These are phyloP conservation scores for Hephaestus fuliginosus DNA, from an alignment of 2,797 vertebrate genomes.

Conservation along the genomic window DNA sequence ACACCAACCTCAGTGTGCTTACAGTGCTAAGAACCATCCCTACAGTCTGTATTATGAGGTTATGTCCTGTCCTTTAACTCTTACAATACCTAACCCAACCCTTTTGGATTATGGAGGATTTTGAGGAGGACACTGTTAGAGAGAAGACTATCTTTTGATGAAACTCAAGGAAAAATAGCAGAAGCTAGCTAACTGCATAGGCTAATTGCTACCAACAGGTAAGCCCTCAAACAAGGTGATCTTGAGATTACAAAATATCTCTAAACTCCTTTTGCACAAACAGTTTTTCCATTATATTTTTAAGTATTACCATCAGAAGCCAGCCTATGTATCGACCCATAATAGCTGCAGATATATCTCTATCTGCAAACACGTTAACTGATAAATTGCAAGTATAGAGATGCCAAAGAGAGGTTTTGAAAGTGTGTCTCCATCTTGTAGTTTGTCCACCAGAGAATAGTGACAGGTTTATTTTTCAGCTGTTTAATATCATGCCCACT, in stretches of 20 bases:
- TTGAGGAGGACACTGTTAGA: neutral
- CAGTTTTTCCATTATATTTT: neutral
- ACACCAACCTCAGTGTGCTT: neutral
- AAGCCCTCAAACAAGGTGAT: neutral
- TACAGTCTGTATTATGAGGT: neutral
- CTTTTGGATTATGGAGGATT: neutral
- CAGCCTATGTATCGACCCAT: neutral
- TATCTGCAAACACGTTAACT: neutral
- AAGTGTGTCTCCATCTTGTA: neutral
- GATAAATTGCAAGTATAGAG: no score
- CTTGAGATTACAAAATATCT: neutral
- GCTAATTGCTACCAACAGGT: no score
- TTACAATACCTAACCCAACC: neutral
- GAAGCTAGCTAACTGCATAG: no score
- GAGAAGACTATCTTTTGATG: no score
- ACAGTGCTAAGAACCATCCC: no score
- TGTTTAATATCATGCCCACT: no score
- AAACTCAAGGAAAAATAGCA: no score
- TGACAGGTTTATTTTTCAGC: no score
- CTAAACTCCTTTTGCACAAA: neutral
- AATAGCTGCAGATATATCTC: neutral
- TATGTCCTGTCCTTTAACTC: neutral
- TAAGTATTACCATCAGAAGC: neutral
- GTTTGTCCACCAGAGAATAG: neutral
- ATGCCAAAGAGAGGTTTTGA: neutral